Evolutionary conservation across 1,140 invertebrate genomes (phyloP).

Genomic region (Carposina sasakii): DNA sequence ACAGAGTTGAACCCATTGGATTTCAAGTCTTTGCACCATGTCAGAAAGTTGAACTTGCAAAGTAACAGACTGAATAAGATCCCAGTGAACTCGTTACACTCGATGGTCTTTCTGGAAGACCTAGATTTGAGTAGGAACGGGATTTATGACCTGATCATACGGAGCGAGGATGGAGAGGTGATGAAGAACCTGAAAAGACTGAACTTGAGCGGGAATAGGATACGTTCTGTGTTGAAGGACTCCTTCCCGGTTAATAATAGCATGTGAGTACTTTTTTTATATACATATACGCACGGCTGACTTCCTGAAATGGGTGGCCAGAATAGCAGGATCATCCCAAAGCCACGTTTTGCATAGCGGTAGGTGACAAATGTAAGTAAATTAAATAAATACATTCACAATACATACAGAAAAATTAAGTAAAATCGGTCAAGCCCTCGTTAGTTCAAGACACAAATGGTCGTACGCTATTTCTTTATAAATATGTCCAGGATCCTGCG

Average conservation of each 20-base stretch:
- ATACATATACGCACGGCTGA: no score
- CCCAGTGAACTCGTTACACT: constrained; percentile 47
- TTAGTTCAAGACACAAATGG: no score
- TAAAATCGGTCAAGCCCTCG: no score
- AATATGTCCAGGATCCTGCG: no score
- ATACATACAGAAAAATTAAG: no score
- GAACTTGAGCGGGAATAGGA: constrained; percentile 54
- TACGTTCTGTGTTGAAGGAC: constrained; percentile 51
- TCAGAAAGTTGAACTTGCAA: constrained; percentile 54
- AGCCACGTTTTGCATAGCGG: no score
- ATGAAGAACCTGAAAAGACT: constrained; percentile 47
- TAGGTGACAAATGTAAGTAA: no score
- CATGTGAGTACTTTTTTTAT: constrained; percentile 55
- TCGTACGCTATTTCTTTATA: no score
- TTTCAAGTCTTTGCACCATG: constrained; percentile 45
- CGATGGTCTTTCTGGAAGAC: constrained; percentile 46
- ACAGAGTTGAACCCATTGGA: constrained; percentile 46
- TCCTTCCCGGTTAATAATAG: constrained; percentile 51
- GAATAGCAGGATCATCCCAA: no score
- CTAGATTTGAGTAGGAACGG: constrained; percentile 62
- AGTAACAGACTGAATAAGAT: constrained; percentile 54
- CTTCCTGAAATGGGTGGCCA: no score
- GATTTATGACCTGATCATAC: constrained; percentile 48
- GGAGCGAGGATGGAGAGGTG: constrained; percentile 28
- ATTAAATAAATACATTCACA: no score